Conservation (phyloP, 1,140 invertebrate genomes). For the Vanessa atalanta region DNA sequence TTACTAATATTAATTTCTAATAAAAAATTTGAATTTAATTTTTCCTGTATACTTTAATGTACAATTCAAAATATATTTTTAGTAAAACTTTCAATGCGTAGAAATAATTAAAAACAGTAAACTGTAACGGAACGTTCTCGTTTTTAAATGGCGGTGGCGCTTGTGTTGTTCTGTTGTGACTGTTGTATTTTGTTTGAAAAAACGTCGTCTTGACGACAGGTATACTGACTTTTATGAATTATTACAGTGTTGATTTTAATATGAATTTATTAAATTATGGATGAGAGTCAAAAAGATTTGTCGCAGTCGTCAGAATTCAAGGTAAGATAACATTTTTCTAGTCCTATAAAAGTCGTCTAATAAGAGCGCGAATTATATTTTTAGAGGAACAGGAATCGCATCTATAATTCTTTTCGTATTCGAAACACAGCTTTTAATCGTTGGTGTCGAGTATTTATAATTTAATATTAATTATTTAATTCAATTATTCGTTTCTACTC, state of each 20-base stretch:
- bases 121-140: slow-evolving; percentile 51
- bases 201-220: slow-evolving; percentile 77
- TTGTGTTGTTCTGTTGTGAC: slow-evolving; percentile 60
- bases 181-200: slow-evolving; percentile 75
- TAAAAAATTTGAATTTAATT: neutral
- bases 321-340: slow-evolving; percentile 44
- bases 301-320: slow-evolving; percentile 59
- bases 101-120: slow-evolving; percentile 7
- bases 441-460: neutral
- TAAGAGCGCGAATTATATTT: slow-evolving; percentile 14
- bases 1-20: too few species aligned
- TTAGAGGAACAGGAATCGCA: neutral
- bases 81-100: neutral
- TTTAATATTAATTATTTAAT: slow-evolving; percentile 1
- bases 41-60: neutral
- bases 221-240: slow-evolving; percentile 61
- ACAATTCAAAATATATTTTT: neutral
- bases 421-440: neutral
- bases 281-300: slow-evolving; percentile 63
- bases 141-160: slow-evolving; percentile 58
- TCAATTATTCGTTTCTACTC: neutral
- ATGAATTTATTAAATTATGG: slow-evolving; percentile 76
- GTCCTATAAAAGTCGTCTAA: slow-evolving; percentile 6
- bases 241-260: slow-evolving; percentile 60
- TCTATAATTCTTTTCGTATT: neutral